Evolutionary conservation across 92 coral and sea anemone species (phyloP).

Genomic region (Plumapathes pennacea): DNA sequence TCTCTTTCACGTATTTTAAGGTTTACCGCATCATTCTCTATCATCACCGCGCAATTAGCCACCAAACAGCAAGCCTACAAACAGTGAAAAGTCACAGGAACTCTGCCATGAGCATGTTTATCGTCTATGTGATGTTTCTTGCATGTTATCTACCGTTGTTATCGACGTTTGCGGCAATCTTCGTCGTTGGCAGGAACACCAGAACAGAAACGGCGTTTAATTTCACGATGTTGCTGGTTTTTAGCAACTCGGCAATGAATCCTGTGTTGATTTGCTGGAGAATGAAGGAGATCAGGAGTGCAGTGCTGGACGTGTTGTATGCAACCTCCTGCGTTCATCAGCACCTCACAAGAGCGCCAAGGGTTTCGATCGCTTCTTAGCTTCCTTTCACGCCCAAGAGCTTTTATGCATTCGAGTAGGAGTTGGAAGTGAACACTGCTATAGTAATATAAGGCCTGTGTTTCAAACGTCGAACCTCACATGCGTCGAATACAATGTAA

Average conservation of each 20-base stretch:
- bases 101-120: background rate
- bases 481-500: no score
- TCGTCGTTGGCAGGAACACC: background rate
- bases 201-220: background rate
- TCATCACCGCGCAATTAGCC: background rate
- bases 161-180: background rate
- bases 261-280: background rate
- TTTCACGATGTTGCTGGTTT: conserved; percentile 5
- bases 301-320: background rate
- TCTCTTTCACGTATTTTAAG: conserved; percentile 1
- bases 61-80: no score
- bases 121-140: conserved; percentile 3
- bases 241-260: conserved; percentile 9
- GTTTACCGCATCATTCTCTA: background rate
- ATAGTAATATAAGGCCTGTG: no score
- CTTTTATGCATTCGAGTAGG: no score
- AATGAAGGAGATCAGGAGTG: background rate
- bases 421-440: no score
- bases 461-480: no score
- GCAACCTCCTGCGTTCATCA: no score
- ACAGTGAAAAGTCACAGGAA: background rate
- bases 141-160: background rate
- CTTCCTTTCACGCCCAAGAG: no score
- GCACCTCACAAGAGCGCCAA: no score
- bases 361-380: no score